phyloP scores from a whole-genome alignment of 2,888 invertebrate species.

The Acanthococcus lagerstroemiae region DNA sequence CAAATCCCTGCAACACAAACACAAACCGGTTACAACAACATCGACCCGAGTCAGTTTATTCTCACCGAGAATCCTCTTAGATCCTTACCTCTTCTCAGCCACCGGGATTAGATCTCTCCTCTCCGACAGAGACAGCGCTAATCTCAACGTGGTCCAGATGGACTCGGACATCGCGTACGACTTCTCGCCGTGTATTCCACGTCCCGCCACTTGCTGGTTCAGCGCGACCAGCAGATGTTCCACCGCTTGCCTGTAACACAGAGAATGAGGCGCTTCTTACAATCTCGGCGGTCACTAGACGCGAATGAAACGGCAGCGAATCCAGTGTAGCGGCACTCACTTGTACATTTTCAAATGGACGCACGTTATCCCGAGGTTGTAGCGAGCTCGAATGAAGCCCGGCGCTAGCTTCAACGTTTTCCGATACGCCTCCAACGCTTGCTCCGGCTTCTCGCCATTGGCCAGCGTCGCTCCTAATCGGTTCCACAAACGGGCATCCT shows the following conservation, averaged over 20 bases:
- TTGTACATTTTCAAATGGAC: constrained; percentile 85
- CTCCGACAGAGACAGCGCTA: constrained; percentile 64
- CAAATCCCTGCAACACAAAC: constrained; percentile 42
- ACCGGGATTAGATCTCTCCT: constrained; percentile 48
- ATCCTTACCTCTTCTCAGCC: constrained; percentile 46
- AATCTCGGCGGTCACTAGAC: not conserved
- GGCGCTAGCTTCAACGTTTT: constrained; percentile 82
- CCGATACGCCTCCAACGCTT: constrained; percentile 93
- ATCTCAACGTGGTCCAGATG: constrained; percentile 86
- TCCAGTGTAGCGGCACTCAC: constrained; percentile 42
- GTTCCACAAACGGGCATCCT: constrained; percentile 94
- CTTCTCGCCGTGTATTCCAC: constrained; percentile 44
- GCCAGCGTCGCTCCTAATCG: constrained; percentile 93
- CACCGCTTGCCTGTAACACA: constrained; percentile 67
- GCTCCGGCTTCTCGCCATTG: constrained; percentile 86
- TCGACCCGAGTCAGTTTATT: not conserved
- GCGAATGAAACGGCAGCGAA: constrained; percentile 3
- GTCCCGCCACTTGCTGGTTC: constrained; percentile 77
- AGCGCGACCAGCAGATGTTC: constrained; percentile 90
- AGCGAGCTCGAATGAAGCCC: constrained; percentile 91
- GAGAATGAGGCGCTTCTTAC: not conserved
- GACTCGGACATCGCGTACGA: constrained; percentile 64
- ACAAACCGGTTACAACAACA: not conserved
- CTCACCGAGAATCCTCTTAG: not conserved
- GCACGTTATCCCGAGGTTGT: constrained; percentile 96